These are phyloP conservation scores for Drosophila lowei DNA, from an alignment of 1,140 invertebrate species.

Conservation along the genomic window DNA sequence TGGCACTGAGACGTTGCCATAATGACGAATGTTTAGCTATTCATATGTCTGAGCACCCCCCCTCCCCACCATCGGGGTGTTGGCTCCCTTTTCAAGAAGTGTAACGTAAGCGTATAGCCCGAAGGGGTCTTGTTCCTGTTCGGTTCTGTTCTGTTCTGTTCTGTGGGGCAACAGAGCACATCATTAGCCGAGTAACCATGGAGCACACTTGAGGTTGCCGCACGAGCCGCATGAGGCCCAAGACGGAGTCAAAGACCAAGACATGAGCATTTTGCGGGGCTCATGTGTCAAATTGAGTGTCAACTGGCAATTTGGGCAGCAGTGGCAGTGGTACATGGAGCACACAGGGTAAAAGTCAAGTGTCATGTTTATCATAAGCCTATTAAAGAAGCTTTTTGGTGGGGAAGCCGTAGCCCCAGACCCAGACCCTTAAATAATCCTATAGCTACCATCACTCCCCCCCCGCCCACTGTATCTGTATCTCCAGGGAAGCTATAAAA, in stretches of 20 bases:
- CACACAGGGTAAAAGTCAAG: conserved; percentile 56
- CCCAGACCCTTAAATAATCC: conserved; percentile 2
- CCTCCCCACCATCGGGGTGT: too few species aligned
- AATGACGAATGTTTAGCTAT: conserved; percentile 75
- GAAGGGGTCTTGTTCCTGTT: conserved; percentile 7
- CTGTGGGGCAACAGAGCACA: conserved; percentile 48
- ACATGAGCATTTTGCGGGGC: conserved; percentile 50
- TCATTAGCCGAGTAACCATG: conserved; percentile 77
- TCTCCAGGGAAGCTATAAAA: conserved; percentile 62
- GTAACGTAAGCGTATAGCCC: conserved; percentile 31
- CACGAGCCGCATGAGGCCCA: conserved; percentile 13
- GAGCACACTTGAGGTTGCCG: conserved; percentile 74
- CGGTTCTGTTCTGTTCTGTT: too few species aligned
- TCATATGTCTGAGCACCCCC: conserved; percentile 56
- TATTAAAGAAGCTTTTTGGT: conserved; percentile 65
- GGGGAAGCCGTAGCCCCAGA: conserved; percentile 4
- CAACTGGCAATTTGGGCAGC: conserved; percentile 78
- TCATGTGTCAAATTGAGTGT: conserved; percentile 82
- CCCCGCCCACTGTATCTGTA: not conserved
- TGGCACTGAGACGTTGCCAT: conserved; percentile 32
- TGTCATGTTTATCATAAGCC: conserved; percentile 82
- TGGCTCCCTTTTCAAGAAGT: conserved; percentile 21
- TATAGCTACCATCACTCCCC: not conserved
- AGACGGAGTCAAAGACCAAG: not conserved
- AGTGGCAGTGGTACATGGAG: conserved; percentile 2